Evolutionary conservation across 2,797 vertebrate genomes (phyloP), one percentile per base, ranked within the genome.

Genomic region (Trichosurus vulpecula): DNA sequence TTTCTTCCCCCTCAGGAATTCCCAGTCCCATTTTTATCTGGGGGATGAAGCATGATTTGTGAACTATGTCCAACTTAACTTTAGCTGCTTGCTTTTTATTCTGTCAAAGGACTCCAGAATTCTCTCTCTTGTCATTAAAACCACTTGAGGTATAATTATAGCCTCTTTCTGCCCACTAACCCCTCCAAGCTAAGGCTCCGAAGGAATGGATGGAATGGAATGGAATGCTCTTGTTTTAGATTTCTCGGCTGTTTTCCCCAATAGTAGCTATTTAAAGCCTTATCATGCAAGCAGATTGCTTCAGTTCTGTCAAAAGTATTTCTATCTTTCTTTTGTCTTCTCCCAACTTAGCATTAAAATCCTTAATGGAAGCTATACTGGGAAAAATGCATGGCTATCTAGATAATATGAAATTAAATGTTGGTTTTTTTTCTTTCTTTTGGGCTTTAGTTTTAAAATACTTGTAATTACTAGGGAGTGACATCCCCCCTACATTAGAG

Each of bases 141-240:
- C 96, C 95, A 96, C 96, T 97, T 95, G 96, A 93, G 81, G 91
- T 61, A 91, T 97, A 98, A 97, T 97, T 98, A 97, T 97, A 98
- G 97, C 61, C 57, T 89, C 92, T 93, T 35, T 87, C 93, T 94
- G 61, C 92, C 94, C 93, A 58, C 95, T 96, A 97, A 98, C 95
- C 96, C 91, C 93, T 53, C 91, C 94, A 94, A 96, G 52, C 3
- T 0, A 90, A 95, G 92, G 52, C 19, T 0, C 1, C 0, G 19
- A 58, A 96, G 89, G 54, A 30, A 19, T 91, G 95, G 92, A 58
- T 56, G 66, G 54, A 30, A 19, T 91, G 95, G 92, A 92, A 58
- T 0, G 25, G 97, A 95, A 97, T 96, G 92, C 31, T 19, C 95
- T 96, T 93, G 91, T 97, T 96, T 96, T 97, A 97, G 96, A 96